These are phyloP conservation scores for Atrina japonica DNA, from an alignment of 2,888 invertebrate genomes.

Conservation along the genomic window DNA sequence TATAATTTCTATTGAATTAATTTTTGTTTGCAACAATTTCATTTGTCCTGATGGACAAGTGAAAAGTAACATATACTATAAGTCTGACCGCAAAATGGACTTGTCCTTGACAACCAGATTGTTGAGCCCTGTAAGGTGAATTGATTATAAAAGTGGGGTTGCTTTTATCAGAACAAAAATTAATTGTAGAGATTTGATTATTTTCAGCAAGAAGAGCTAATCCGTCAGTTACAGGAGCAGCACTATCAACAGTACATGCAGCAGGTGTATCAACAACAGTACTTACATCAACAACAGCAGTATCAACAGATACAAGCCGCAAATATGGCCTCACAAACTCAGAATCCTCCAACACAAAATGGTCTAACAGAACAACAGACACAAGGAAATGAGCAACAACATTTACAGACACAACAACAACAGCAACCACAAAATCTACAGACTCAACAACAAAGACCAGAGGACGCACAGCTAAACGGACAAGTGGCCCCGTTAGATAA, in stretches of 20 bases:
- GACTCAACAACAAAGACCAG: slow-evolving; percentile 9
- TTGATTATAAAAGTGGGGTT: too few species aligned
- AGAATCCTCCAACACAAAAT: slow-evolving; percentile 22
- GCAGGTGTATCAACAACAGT: slow-evolving; percentile 86
- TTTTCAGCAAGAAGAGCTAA: slow-evolving; percentile 93
- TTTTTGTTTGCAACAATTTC: too few species aligned
- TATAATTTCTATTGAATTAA: too few species aligned
- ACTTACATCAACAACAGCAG: slow-evolving; percentile 82
- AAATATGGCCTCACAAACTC: slow-evolving; percentile 16
- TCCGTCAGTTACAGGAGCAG: slow-evolving; percentile 97
- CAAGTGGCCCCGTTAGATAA: slow-evolving; percentile 76
- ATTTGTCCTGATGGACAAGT: too few species aligned
- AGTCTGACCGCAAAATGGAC: too few species aligned
- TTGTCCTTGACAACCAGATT: too few species aligned
- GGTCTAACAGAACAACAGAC: not conserved
- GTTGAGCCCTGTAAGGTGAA: too few species aligned
- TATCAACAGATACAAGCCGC: slow-evolving; percentile 78
- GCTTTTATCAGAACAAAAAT: too few species aligned
- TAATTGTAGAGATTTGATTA: too few species aligned
- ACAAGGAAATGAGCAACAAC: not conserved
- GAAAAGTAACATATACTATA: too few species aligned
- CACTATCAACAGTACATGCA: slow-evolving; percentile 99
- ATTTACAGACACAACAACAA: slow-evolving; percentile 2
- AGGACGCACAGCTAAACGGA: slow-evolving; percentile 44
- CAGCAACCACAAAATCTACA: not conserved